Evolutionary conservation across 1,140 invertebrate species (phyloP).

Genomic region (Cheumatopsyche charites): DNA sequence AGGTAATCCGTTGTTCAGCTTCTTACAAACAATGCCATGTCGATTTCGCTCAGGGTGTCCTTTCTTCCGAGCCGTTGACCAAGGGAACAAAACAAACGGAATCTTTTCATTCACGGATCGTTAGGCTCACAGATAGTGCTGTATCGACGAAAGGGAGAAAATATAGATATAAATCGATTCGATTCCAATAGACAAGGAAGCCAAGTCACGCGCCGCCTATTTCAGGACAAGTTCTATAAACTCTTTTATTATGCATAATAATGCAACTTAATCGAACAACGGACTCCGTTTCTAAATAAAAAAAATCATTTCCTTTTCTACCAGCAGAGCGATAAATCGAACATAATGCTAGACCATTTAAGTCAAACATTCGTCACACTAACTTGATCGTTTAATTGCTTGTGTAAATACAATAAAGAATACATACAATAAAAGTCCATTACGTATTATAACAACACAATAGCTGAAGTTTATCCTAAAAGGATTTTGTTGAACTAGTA

Average conservation of each 20-base stretch:
- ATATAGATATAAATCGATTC: constrained; percentile 20
- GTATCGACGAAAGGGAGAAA: constrained; percentile 18
- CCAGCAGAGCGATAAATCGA: constrained; percentile 7
- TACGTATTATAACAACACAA: too few species aligned
- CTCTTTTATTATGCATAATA: constrained; percentile 18
- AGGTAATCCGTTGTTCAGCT: constrained; percentile 6
- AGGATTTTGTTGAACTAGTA: too few species aligned
- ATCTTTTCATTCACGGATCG: constrained; percentile 16
- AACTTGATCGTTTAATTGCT: too few species aligned
- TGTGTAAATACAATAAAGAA: too few species aligned
- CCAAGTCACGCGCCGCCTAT: neutral
- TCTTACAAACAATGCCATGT: constrained; percentile 18
- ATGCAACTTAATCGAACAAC: neutral
- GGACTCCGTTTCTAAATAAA: constrained; percentile 3
- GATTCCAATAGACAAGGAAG: neutral
- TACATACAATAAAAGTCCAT: too few species aligned
- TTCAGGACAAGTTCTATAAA: neutral
- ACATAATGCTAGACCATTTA: neutral
- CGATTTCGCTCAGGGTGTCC: neutral
- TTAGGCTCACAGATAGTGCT: constrained; percentile 6
- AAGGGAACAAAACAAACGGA: constrained; percentile 10
- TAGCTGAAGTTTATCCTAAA: too few species aligned
- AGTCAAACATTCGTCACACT: too few species aligned
- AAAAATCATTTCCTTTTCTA: neutral
- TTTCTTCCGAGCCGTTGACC: constrained; percentile 10